Base-by-base conservation (phyloP, 2,888 invertebrate genomes). In the Vanessa cardui region DNA sequence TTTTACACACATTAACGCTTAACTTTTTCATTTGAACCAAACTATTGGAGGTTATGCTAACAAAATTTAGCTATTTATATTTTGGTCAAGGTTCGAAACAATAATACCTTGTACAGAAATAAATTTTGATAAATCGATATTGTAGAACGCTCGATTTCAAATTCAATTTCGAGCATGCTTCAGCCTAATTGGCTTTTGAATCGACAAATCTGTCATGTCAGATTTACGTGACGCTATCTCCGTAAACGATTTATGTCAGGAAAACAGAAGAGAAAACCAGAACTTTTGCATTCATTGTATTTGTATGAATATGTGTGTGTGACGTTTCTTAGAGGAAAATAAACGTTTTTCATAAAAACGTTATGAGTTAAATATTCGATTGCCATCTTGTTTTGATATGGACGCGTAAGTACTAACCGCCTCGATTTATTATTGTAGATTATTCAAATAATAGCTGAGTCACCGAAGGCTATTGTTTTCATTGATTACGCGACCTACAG, bases 1-100 rank as follows among this genome's bases (percentile, higher is more conserved):
- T 56, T 49, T 58, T 58, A 58, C 47, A 46, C 58, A 64, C n/a
- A 7, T 49, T 21, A 47, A 58, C 63, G 47, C 33, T 39, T 58
- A 21, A 21, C 58, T 58, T 33, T 58, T 33, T 64, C 12, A 39
- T 9, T 39, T 4, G 52, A 39, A 39, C 39, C 39, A 12, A 50
- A 12, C 21, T 26, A 50, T 6, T 15, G 49, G 58, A 64, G 58
- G 58, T 64, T 45, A 64, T n/a, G n/a, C 12, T 59, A 59, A 46
- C 45, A 20, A 46, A 46, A 31, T 31, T n/a, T n/a, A 33, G 21
- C 56, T 54, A 31, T 54, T 45, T 46, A 26, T 21, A 58, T 26
- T 18, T 15, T 50, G 58, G 49, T 58, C 50, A 44, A 50, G 50
- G 50, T 50, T 50, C 16, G 12, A 21, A 50, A 21, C 21, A 50